phyloP scores from a whole-genome alignment of 2,797 vertebrate genomes.

The Coccyzus lansbergi region DNA sequence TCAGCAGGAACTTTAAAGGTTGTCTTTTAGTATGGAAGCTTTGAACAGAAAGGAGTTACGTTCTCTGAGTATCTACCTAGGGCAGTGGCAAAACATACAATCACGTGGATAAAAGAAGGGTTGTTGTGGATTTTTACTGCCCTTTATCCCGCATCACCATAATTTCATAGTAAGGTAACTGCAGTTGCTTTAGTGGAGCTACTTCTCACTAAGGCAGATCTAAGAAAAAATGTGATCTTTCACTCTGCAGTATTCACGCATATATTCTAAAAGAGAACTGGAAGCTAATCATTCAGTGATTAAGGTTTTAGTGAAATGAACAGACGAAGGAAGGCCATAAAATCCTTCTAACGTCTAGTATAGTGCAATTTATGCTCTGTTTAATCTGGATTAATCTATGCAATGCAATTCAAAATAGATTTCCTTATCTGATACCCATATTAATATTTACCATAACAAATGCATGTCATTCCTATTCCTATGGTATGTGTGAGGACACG shows the following conservation, averaged over 20 bases:
- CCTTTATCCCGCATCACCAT: background rate
- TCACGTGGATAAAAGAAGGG: background rate
- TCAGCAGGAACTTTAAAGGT: background rate
- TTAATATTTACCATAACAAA: background rate
- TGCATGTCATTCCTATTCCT: background rate
- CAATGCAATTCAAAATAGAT: background rate
- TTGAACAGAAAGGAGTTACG: background rate
- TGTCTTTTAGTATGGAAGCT: background rate
- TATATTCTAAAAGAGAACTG: background rate
- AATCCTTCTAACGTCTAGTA: background rate
- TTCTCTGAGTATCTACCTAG: background rate
- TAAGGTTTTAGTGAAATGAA: background rate
- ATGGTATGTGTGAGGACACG: background rate
- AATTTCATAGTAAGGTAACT: background rate
- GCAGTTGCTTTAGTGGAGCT: background rate
- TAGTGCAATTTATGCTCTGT: background rate
- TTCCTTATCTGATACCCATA: conserved; percentile 11
- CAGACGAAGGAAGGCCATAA: background rate
- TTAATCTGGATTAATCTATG: background rate
- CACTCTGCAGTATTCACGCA: background rate
- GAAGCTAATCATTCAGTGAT: background rate
- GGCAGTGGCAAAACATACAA: background rate
- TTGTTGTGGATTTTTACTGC: background rate
- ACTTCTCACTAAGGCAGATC: background rate
- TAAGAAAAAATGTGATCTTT: background rate